These are phyloP conservation scores for Cochlearius cochlearius DNA, from an alignment of 2,113 vertebrate species.

Conservation along the genomic window DNA sequence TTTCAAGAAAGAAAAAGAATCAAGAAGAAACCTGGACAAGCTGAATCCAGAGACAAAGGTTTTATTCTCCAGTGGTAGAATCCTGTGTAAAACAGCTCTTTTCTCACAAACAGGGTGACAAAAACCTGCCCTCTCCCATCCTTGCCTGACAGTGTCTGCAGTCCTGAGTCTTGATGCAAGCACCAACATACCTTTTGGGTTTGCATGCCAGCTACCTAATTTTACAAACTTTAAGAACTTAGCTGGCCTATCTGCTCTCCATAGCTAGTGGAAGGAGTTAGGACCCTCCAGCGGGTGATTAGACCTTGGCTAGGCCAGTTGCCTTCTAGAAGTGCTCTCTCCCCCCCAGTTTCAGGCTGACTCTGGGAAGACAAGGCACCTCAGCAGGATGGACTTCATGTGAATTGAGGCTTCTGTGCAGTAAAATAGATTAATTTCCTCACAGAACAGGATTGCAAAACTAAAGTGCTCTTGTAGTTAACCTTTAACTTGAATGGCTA, in stretches of 20 bases:
- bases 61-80: background rate
- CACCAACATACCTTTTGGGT: background rate
- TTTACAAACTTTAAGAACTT: background rate
- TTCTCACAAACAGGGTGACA: rapidly evolving
- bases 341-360: background rate
- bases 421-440: background rate
- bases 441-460: background rate
- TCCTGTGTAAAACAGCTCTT: background rate
- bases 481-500: constrained; percentile 18
- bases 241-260: background rate
- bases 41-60: background rate
- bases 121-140: background rate
- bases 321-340: background rate
- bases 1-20: background rate
- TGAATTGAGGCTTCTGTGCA: background rate
- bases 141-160: background rate
- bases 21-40: background rate
- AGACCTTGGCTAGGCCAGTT: background rate
- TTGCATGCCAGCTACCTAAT: background rate
- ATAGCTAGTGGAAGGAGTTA: background rate
- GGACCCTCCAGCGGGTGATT: background rate
- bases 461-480: constrained; percentile 4
- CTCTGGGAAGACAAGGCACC: background rate
- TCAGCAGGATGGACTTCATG: background rate
- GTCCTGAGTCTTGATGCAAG: background rate